Conservation (phyloP, 1,140 invertebrate genomes). For the Globodera rostochiensis region DNA sequence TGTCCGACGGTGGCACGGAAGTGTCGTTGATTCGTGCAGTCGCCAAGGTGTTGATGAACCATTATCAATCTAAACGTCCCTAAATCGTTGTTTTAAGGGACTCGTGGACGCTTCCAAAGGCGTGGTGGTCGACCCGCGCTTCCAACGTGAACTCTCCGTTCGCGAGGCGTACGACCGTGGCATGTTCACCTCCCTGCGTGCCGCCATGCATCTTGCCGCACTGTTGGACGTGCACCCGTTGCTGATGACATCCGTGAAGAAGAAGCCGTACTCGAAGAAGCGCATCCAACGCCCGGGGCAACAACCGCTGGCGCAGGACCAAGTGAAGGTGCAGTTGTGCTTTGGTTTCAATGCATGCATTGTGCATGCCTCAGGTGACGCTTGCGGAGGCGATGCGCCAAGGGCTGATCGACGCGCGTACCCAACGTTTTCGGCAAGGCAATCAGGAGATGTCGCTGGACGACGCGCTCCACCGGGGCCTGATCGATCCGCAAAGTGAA, state of each 20-base stretch:
- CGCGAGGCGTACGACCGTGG: conserved; percentile 82
- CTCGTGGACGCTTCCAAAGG: conserved; percentile 83
- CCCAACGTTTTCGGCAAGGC: conserved; percentile 79
- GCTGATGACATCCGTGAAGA: conserved; percentile 67
- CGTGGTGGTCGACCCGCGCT: conserved; percentile 78
- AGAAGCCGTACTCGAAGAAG: conserved; percentile 76
- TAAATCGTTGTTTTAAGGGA: conserved; percentile 65
- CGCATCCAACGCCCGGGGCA: conserved; percentile 70
- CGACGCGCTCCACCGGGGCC: conserved; percentile 74
- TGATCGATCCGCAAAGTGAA: conserved; percentile 66
- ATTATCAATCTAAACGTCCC: background rate
- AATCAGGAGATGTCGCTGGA: conserved; percentile 76
- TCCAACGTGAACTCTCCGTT: conserved; percentile 77
- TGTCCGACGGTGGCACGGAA: conserved; percentile 76
- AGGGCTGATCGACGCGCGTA: conserved; percentile 79
- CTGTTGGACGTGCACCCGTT: conserved; percentile 63
- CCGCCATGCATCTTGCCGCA: conserved; percentile 72
- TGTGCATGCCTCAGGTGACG: conserved; percentile 64
- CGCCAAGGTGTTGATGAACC: conserved; percentile 67
- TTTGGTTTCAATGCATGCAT: too few species aligned
- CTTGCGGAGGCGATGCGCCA: conserved; percentile 77
- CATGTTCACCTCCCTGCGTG: conserved; percentile 82
- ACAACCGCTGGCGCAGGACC: conserved; percentile 75
- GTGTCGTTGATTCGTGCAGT: conserved; percentile 83
- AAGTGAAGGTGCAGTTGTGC: conserved; percentile 67